Evolutionary conservation across 1,140 invertebrate species (phyloP).

Genomic region (Penaeus japonicus): DNA sequence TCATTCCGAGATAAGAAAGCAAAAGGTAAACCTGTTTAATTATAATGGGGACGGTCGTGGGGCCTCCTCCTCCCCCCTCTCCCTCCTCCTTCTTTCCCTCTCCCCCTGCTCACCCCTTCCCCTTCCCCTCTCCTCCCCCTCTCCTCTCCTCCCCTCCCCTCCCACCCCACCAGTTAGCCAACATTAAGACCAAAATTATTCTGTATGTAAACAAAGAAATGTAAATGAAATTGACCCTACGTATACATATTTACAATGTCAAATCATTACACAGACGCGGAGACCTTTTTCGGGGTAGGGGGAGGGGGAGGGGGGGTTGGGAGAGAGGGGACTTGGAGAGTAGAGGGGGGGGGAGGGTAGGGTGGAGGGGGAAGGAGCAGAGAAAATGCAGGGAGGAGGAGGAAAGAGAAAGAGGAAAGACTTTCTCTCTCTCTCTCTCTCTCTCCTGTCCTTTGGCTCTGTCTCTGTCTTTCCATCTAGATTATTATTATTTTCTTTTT

Average conservation of each 20-base stretch:
- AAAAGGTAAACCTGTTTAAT: constrained; percentile 34
- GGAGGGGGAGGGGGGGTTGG: no score
- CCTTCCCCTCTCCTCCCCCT: background rate
- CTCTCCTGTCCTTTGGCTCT: no score
- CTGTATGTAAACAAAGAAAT: constrained; percentile 30
- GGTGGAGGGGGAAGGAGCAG: no score
- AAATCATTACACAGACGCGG: background rate
- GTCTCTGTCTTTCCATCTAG: no score
- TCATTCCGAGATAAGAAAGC: background rate
- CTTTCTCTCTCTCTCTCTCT: no score
- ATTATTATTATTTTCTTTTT: no score
- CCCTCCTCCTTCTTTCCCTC: background rate
- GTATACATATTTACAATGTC: constrained; percentile 18
- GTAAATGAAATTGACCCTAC: constrained; percentile 39
- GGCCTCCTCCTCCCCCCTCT: background rate
- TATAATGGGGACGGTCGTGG: constrained; percentile 1
- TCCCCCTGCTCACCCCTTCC: background rate
- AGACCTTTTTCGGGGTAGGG: no score
- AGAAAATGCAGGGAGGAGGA: no score
- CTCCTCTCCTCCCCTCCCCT: background rate
- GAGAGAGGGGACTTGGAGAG: no score
- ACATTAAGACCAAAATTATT: background rate
- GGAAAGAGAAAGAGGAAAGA: no score
- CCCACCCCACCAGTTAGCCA: background rate
- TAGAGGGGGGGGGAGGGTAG: no score